phyloP scores from a whole-genome alignment of 2,113 vertebrate genomes.

The Cololabis saira region DNA sequence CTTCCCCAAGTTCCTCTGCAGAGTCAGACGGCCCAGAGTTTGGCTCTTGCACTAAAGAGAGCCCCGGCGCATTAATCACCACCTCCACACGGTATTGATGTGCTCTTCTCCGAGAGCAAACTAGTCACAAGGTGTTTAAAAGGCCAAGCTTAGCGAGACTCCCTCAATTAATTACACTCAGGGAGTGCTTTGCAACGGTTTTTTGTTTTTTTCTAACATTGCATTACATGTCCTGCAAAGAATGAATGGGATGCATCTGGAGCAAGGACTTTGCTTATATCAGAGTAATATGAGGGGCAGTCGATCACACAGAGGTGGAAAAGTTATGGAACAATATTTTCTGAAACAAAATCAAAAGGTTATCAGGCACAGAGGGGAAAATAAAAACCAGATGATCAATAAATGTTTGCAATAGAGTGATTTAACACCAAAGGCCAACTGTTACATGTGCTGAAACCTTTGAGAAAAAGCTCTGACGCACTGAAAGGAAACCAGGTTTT shows the following conservation, averaged over 20 bases:
- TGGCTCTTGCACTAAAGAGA: constrained; percentile 18
- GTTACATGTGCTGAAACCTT: constrained; percentile 11
- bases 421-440: constrained; percentile 33
- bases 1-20: not conserved
- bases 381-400: not conserved
- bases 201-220: not conserved
- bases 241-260: not conserved
- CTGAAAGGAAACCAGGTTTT: not conserved
- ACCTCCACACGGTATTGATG: constrained; percentile 15
- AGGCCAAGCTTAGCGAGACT: constrained; percentile 31
- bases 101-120: constrained; percentile 26
- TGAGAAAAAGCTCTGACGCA: not conserved
- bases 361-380: not conserved
- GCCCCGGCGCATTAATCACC: constrained; percentile 29
- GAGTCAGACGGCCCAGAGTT: constrained; percentile 5
- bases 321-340: too few species aligned
- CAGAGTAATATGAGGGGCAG: not conserved
- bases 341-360: too few species aligned
- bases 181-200: not conserved
- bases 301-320: too few species aligned
- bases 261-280: not conserved
- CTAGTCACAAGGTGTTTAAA: constrained; percentile 34
- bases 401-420: constrained; percentile 2
- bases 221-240: not conserved
- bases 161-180: constrained; percentile 44